A percentile compares a stretch with the other conserved stretches of the same genome.
Evolutionary conservation across 2,113 vertebrate genomes (phyloP).

Genomic region (Cheilinus undulatus): DNA sequence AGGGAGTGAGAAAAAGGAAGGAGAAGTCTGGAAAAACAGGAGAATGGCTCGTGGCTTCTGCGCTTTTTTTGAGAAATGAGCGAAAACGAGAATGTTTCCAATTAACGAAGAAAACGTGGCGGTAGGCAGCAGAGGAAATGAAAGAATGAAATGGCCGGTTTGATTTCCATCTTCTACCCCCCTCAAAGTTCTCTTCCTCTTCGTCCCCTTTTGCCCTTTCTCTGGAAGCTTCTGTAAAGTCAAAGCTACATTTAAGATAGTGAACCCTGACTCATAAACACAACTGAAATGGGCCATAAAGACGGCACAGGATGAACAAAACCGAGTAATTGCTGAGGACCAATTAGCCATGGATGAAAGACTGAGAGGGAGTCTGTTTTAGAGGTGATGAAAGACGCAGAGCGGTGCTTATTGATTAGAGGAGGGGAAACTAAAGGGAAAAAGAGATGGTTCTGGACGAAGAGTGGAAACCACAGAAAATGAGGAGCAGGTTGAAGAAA

Average conservation of each 20-base stretch:
- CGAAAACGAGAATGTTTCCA: conserved; percentile 69
- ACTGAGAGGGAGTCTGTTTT: conserved; percentile 40
- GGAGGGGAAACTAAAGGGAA: conserved; percentile 46
- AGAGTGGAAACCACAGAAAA: conserved; percentile 43
- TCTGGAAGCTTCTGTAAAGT: conserved; percentile 39
- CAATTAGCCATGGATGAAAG: conserved; percentile 66
- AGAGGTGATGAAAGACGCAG: conserved; percentile 56
- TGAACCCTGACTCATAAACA: conserved; percentile 31
- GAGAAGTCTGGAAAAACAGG: conserved; percentile 36
- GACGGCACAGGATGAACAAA: conserved; percentile 56
- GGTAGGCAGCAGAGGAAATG: conserved; percentile 66
- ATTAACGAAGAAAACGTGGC: conserved; percentile 61
- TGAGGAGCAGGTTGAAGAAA: conserved; percentile 59
- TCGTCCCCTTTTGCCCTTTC: conserved; percentile 24
- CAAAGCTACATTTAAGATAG: conserved; percentile 13
- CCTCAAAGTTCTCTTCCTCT: conserved; percentile 1
- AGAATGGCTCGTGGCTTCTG: conserved; percentile 43
- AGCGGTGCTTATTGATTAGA: conserved; percentile 67
- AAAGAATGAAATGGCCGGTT: conserved; percentile 75
- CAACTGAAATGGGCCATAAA: conserved; percentile 59
- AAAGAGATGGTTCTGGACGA: conserved; percentile 4
- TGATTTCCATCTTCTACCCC: conserved; percentile 57
- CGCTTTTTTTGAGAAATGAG: conserved; percentile 44
- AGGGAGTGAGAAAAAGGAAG: conserved; percentile 15
- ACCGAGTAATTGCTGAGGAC: conserved; percentile 49